Conservation (phyloP, 2,113 vertebrate genomes). For the Gymnocephalus cernua region DNA sequence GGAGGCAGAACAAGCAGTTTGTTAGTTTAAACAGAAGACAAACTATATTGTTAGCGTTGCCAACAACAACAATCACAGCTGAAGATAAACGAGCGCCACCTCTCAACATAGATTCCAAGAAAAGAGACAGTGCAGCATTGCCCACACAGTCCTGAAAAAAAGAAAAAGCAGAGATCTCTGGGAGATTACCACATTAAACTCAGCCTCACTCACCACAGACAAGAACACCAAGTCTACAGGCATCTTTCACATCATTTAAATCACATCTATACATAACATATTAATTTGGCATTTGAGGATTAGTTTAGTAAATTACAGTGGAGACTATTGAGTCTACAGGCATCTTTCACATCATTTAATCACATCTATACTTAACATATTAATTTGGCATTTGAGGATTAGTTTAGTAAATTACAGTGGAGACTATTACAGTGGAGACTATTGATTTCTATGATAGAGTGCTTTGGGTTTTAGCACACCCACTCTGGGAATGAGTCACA, state of each 20-base stretch:
- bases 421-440: constrained; percentile 66
- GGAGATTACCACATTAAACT: constrained; percentile 58
- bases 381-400: constrained; percentile 77
- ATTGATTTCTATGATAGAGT: constrained; percentile 66
- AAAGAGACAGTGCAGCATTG: constrained; percentile 20
- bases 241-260: constrained; percentile 63
- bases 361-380: constrained; percentile 75
- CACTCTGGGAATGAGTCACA: constrained; percentile 72
- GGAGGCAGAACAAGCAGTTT: constrained; percentile 7
- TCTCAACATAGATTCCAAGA: constrained; percentile 2
- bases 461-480: constrained; percentile 70
- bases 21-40: constrained; percentile 3
- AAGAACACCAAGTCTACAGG: constrained; percentile 46
- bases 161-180: constrained; percentile 39
- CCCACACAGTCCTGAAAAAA: constrained; percentile 45
- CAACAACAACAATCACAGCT: constrained; percentile 11
- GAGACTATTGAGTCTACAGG: constrained; percentile 62
- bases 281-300: constrained; percentile 78
- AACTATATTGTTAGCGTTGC: constrained; percentile 8
- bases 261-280: constrained; percentile 74
- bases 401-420: constrained; percentile 64
- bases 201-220: constrained; percentile 51
- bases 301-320: constrained; percentile 64
- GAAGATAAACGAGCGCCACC: constrained; percentile 19
- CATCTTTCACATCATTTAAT: constrained; percentile 66